Base-by-base conservation (phyloP, 2,113 vertebrate genomes). In the Ochotona princeps region DNA sequence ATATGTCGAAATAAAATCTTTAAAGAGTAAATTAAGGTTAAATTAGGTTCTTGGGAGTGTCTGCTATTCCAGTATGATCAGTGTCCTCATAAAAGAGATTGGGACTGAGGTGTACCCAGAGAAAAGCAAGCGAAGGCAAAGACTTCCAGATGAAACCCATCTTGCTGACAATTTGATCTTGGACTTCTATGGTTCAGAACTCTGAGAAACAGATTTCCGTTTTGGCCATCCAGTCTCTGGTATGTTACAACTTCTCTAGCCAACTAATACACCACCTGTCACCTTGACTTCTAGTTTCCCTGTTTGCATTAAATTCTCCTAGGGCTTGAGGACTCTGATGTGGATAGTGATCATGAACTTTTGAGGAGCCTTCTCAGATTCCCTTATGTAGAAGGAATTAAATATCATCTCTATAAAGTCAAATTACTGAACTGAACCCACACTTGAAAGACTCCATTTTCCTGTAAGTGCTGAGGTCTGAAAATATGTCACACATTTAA, bases 401-500 rank as follows among this genome's bases (percentile, higher is more conserved):
- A 70, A 54, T 28, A 65, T 72, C 26, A 35, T 28, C 30, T 54
- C 70, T 72, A 35, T 2, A 57, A 91, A 82, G 49, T 54, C 23
- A 92, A 57, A 61, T 17, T 32, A 11, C 54, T 67, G 32, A 73
- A 60, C n/a, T 63, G n/a, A 95, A 75, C 23, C 87, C 76, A 69
- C 7, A 60, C 60, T 83, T 49, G 18, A 94, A 87, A 91, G 44
- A 28, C 25, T 92, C 23, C 28, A 13, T 83, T 95, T 93, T 90
- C 21, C 30, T 82, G 44, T 81, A 79, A 72, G 69, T 73, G 11
- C 66, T 65, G 25, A 66, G 30, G 35, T 78, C 82, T 96, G 90
- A 91, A 66, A 78, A 47, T 78, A 65, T 44, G 51, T 91, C 61
- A 93, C 30, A 38, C 32, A 94, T 49, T 73, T 70, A 92, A 91